Evolutionary conservation across 2,113 vertebrate genomes (phyloP).

Genomic region (Phoxinus phoxinus): DNA sequence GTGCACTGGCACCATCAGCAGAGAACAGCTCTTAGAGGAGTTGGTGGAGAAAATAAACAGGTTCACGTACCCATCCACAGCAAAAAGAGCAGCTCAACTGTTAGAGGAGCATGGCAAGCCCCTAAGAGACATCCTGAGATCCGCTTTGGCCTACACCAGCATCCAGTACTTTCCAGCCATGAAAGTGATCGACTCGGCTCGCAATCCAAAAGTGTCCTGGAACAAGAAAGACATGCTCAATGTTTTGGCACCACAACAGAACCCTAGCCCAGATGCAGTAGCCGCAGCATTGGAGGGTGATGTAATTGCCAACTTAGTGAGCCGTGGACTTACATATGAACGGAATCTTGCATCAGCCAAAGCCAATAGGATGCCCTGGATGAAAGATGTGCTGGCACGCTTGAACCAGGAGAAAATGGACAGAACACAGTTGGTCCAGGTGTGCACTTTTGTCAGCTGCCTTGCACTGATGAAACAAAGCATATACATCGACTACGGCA

Average conservation of each 20-base stretch:
- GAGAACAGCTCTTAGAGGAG: not conserved
- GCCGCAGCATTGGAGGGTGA: not conserved
- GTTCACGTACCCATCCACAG: not conserved
- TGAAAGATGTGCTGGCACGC: not conserved
- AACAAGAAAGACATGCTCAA: not conserved
- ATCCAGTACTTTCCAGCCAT: not conserved
- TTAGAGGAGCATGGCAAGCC: not conserved
- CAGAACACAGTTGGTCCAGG: not conserved
- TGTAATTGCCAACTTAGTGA: not conserved
- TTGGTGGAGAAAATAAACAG: not conserved
- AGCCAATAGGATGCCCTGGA: not conserved
- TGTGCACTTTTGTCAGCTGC: not conserved
- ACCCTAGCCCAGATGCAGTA: not conserved
- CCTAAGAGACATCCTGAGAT: not conserved
- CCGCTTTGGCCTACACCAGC: not conserved
- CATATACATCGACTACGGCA: not conserved
- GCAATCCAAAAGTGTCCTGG: not conserved
- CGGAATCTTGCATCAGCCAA: not conserved
- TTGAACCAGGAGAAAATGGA: not conserved
- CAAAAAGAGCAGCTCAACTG: not conserved
- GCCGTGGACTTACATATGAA: not conserved
- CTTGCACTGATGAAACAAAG: constrained; percentile 1
- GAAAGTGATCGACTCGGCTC: not conserved
- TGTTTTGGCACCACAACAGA: not conserved
- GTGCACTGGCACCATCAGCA: not conserved